Conservation (phyloP, 2,113 vertebrate species). For the Psophia crepitans region DNA sequence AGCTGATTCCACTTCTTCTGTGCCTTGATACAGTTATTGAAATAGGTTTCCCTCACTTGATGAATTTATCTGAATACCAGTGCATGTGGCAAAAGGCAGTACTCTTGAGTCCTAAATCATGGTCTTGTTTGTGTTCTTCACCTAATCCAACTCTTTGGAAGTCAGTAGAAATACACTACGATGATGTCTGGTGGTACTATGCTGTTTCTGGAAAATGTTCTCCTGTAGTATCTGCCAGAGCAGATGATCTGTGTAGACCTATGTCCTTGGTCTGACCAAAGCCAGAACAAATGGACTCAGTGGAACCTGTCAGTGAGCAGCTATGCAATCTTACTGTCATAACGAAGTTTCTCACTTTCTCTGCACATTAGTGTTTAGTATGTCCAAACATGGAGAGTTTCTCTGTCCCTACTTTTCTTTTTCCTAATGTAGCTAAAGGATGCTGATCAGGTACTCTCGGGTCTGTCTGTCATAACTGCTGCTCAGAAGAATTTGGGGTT, state of each 20-base stretch:
- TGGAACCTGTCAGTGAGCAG: neutral
- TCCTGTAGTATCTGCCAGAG: neutral
- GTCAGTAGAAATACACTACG: neutral
- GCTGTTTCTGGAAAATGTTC: neutral
- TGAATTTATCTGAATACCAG: neutral
- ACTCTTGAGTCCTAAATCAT: neutral
- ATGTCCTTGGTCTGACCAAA: neutral
- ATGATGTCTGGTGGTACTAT: rapidly evolving
- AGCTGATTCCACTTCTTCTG: neutral
- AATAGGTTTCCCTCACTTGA: neutral
- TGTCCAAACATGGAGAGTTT: neutral
- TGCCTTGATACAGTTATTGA: neutral
- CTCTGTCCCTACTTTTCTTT: neutral
- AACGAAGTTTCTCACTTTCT: neutral
- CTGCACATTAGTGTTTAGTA: neutral
- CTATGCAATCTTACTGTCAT: neutral
- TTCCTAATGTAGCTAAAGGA: neutral
- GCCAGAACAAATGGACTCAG: neutral
- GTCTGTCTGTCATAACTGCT: neutral
- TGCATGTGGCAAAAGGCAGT: neutral
- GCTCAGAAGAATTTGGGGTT: neutral
- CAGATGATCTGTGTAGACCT: neutral
- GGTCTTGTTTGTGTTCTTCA: neutral
- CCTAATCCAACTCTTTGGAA: neutral
- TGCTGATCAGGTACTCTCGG: neutral